A percentile compares a stretch with the other conserved stretches of the same genome.
Evolutionary conservation across 2,797 vertebrate genomes (phyloP).

Genomic region (Octomys mimax): DNA sequence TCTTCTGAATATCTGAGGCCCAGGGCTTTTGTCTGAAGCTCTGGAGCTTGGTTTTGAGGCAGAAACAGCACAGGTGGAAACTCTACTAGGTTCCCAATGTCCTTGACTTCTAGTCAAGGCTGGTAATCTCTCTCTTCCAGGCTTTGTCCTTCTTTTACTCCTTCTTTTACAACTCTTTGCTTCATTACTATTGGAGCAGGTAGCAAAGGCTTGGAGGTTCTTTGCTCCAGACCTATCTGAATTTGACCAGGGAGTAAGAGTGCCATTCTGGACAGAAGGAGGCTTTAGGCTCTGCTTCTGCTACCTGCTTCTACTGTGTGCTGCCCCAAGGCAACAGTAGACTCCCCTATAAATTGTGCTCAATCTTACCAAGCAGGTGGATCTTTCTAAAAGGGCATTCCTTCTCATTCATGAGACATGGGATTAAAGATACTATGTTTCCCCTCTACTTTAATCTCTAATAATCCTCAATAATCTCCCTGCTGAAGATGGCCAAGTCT

Average conservation of each 20-base stretch:
- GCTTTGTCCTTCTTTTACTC: background rate
- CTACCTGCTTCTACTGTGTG: background rate
- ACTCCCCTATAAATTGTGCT: background rate
- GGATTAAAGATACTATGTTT: conserved; percentile 63
- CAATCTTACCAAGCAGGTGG: conserved; percentile 11
- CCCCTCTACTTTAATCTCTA: conserved; percentile 61
- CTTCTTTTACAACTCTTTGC: background rate
- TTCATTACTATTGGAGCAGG: background rate
- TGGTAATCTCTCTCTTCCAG: background rate
- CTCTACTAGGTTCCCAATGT: fast-evolving
- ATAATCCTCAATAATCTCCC: conserved; percentile 73
- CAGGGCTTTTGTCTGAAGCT: background rate
- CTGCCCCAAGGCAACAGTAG: background rate
- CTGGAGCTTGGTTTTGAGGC: background rate
- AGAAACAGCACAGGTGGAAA: background rate
- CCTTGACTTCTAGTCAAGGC: background rate
- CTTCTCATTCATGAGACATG: conserved; percentile 49
- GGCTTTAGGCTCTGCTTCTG: fast-evolving
- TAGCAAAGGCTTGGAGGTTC: background rate
- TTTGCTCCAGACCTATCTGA: background rate
- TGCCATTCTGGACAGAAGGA: background rate
- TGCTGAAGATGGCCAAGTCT: conserved; percentile 40
- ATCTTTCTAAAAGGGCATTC: conserved; percentile 48
- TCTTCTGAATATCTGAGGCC: background rate
- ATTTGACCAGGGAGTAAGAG: background rate